Evolutionary conservation across 2,113 vertebrate species (phyloP).

Genomic region (Burhinus oedicnemus): DNA sequence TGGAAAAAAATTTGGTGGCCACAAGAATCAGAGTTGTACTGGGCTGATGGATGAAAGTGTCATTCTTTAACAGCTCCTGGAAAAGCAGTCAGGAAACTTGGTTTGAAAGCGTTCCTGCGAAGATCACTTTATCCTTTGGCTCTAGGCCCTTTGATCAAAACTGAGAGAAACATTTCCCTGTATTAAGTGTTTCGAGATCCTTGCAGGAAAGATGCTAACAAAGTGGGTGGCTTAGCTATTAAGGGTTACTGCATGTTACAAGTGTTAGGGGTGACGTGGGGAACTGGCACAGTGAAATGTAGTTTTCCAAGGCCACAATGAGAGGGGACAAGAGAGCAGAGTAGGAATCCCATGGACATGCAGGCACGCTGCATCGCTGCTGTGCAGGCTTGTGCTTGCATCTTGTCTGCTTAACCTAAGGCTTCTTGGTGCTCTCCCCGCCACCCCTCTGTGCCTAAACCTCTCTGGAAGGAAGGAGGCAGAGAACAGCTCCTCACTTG

Average conservation of each 20-base stretch:
- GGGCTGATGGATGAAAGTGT: not conserved
- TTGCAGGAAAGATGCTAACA: not conserved
- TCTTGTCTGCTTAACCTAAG: not conserved
- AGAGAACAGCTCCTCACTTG: not conserved
- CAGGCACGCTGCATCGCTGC: not conserved
- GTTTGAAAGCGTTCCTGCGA: not conserved
- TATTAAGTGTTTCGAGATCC: not conserved
- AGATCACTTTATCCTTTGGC: slow-evolving; percentile 8
- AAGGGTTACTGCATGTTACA: not conserved
- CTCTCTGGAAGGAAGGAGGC: not conserved
- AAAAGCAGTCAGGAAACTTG: slow-evolving; percentile 10
- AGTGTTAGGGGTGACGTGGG: rapidly evolving
- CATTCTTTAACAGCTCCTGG: not conserved
- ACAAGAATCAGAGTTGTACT: not conserved
- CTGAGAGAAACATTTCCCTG: not conserved
- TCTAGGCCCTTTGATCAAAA: not conserved
- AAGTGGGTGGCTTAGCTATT: not conserved
- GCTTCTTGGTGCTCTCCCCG: not conserved
- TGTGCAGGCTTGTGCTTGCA: not conserved
- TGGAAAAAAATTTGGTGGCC: not conserved
- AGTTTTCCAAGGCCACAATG: not conserved
- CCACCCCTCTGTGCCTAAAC: not conserved
- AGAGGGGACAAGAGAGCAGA: not conserved
- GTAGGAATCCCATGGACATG: not conserved
- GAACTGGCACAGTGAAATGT: not conserved